A percentile compares a stretch with the other conserved stretches of the same genome.
phyloP scores from a whole-genome alignment of 2,888 invertebrate species.

The Clanis bilineata region DNA sequence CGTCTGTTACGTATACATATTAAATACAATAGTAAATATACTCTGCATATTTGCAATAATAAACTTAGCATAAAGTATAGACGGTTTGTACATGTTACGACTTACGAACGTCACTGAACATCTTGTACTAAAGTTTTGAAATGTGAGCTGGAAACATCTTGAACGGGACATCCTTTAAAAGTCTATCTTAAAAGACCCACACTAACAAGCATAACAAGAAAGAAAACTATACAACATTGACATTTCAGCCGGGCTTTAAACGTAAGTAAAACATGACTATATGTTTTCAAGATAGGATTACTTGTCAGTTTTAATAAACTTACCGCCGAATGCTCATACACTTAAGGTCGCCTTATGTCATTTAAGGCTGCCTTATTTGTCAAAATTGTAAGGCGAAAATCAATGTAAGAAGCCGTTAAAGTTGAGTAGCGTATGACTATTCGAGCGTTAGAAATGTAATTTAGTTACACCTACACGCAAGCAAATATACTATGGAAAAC shows the following conservation, averaged over 20 bases:
- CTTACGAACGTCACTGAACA: not conserved
- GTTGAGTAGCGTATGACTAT: too few species aligned
- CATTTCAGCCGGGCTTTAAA: not conserved
- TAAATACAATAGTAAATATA: not conserved
- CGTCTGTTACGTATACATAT: not conserved
- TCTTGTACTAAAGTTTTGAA: slow-evolving; percentile 22
- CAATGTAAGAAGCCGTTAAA: too few species aligned
- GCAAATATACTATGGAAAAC: slow-evolving; percentile 43
- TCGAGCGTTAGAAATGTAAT: slow-evolving; percentile 58
- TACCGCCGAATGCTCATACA: too few species aligned
- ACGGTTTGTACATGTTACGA: not conserved
- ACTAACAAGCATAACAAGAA: slow-evolving; percentile 18
- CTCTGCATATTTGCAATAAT: too few species aligned
- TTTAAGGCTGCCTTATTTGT: too few species aligned
- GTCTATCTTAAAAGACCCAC: slow-evolving; percentile 13
- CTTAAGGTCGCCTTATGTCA: too few species aligned
- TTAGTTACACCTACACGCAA: slow-evolving; percentile 53
- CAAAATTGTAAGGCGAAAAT: too few species aligned
- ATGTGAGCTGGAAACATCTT: slow-evolving; percentile 21
- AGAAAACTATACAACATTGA: not conserved
- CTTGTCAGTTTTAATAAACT: slow-evolving; percentile 52
- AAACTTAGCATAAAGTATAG: too few species aligned
- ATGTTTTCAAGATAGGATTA: not conserved
- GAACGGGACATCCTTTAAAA: not conserved
- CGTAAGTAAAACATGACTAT: not conserved